These are phyloP conservation scores for Sebastes kiyomatsui DNA, from an alignment of 2,797 vertebrate genomes.

Conservation along the genomic window DNA sequence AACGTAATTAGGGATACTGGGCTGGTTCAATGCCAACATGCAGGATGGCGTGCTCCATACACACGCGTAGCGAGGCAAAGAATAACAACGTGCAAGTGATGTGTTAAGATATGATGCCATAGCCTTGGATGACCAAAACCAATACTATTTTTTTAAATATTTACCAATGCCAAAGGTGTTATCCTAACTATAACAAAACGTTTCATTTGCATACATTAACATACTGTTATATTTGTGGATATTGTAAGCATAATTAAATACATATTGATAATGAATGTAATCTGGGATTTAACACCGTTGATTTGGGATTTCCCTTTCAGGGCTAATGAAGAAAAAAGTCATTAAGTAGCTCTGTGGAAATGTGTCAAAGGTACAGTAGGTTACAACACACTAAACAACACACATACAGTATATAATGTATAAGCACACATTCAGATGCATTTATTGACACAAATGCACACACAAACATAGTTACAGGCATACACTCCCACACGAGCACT, in stretches of 20 bases:
- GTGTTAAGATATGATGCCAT: background rate
- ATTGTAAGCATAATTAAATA: background rate
- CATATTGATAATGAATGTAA: background rate
- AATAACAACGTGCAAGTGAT: background rate
- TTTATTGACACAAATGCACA: constrained; percentile 22
- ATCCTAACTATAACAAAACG: background rate
- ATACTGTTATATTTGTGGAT: background rate
- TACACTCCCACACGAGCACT: constrained; percentile 24
- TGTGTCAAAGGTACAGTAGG: background rate
- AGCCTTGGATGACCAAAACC: background rate
- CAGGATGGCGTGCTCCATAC: background rate
- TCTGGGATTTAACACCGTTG: background rate
- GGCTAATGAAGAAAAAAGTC: background rate
- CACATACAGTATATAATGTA: background rate
- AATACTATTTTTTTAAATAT: background rate
- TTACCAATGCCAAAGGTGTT: background rate
- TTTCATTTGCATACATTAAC: background rate
- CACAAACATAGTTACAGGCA: constrained; percentile 8
- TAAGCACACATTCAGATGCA: constrained; percentile 11
- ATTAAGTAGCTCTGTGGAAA: background rate
- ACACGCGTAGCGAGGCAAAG: background rate
- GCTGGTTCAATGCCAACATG: background rate
- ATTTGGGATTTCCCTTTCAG: background rate
- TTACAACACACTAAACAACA: constrained; percentile 12
- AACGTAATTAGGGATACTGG: background rate